Evolutionary conservation across 2,113 vertebrate species (phyloP).

Genomic region (Platichthys flesus): DNA sequence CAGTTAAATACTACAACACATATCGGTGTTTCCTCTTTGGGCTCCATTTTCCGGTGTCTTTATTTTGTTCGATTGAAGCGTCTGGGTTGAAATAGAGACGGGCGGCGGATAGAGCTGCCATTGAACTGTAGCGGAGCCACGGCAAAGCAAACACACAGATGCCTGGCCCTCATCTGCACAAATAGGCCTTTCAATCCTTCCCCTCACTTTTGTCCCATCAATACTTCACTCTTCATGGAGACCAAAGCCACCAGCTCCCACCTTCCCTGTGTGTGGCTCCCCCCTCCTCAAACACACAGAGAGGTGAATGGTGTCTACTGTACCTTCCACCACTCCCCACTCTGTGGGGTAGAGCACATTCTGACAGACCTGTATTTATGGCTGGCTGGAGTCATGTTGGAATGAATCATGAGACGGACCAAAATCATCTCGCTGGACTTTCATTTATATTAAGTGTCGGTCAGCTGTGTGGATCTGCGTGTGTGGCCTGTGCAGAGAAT

Average conservation of each 20-base stretch:
- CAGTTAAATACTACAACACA: constrained; percentile 28
- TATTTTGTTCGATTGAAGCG: constrained; percentile 36
- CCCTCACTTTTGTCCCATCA: constrained; percentile 80
- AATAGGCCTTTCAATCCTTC: constrained; percentile 75
- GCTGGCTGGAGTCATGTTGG: constrained; percentile 65
- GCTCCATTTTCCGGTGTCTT: constrained; percentile 37
- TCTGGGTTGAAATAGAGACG: constrained; percentile 48
- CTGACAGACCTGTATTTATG: constrained; percentile 81
- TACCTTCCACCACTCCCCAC: constrained; percentile 69
- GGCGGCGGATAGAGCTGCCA: constrained; percentile 60
- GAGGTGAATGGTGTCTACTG: constrained; percentile 81
- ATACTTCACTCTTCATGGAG: constrained; percentile 76
- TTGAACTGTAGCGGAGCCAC: constrained; percentile 67
- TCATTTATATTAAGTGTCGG: constrained; percentile 61
- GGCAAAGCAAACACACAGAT: constrained; percentile 70
- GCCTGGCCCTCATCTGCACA: constrained; percentile 69
- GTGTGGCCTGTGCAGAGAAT: constrained; percentile 59
- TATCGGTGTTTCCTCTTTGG: constrained; percentile 29
- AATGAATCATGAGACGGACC: constrained; percentile 75
- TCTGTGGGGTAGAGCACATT: constrained; percentile 74
- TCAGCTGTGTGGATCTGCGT: constrained; percentile 64
- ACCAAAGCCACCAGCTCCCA: constrained; percentile 77
- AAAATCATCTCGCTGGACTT: constrained; percentile 70
- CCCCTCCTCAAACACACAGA: constrained; percentile 70
- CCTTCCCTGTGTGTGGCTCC: constrained; percentile 45